Percentiles rank a stretch among this genome's conserved stretches.
phyloP scores from a whole-genome alignment of 2,888 invertebrate genomes.

The Cataglyphis rosenhaueri region DNA sequence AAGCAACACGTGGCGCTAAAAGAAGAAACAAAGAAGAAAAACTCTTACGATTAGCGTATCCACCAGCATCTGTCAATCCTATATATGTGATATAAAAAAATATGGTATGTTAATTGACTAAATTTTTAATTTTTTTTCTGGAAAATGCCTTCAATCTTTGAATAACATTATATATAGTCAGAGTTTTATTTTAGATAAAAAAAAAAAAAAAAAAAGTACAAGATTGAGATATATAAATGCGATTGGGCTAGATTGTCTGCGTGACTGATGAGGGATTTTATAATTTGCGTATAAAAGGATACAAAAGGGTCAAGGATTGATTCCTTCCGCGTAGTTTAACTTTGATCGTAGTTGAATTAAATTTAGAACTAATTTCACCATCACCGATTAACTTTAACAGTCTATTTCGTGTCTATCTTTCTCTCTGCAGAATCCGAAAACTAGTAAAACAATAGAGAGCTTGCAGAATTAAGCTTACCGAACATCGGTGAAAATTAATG shows the following conservation, averaged over 20 bases:
- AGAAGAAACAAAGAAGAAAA: not conserved
- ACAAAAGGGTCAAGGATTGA: slow-evolving; percentile 14
- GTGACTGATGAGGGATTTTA: not conserved
- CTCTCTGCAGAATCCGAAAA: slow-evolving; percentile 5
- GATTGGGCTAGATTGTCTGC: slow-evolving; percentile 2
- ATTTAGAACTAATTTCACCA: slow-evolving; percentile 28
- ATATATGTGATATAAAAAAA: not conserved
- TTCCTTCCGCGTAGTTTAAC: slow-evolving; percentile 36
- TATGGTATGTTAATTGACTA: not conserved
- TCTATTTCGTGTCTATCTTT: slow-evolving; percentile 21
- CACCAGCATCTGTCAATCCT: not conserved
- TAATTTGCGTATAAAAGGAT: not conserved
- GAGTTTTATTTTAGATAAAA: not conserved
- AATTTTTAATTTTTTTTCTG: not conserved
- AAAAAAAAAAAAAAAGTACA: not conserved
- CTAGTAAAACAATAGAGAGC: slow-evolving; percentile 12
- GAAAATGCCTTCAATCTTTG: not conserved
- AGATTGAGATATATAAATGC: not conserved
- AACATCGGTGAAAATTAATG: slow-evolving; percentile 11
- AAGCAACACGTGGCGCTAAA: not conserved
- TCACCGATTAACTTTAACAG: slow-evolving; percentile 39
- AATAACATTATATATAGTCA: not conserved
- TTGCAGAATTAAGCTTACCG: not conserved
- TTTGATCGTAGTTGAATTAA: slow-evolving; percentile 39
- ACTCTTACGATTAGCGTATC: not conserved